Evolutionary conservation across 2,113 vertebrate species (phyloP).

Genomic region (Rhinolophus sinicus): DNA sequence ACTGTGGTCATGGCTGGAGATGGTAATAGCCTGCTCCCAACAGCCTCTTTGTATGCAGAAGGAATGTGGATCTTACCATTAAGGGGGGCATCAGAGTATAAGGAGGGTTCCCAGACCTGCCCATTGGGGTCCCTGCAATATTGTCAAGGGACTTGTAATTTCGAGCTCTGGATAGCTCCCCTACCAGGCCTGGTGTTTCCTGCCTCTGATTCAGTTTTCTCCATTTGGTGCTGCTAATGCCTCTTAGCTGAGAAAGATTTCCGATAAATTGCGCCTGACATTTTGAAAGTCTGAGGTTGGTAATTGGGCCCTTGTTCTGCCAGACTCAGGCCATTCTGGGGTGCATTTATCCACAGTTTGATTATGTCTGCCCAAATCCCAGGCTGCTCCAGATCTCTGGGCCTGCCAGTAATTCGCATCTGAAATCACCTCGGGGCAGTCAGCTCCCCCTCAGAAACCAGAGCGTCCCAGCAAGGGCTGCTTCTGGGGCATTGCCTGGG

Average conservation of each 20-base stretch:
- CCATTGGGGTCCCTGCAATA: neutral
- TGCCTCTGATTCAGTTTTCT: neutral
- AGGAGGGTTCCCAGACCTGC: neutral
- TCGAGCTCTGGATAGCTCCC: rapidly evolving
- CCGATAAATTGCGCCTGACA: slow-evolving; percentile 54
- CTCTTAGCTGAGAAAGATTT: slow-evolving; percentile 48
- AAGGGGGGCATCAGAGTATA: rapidly evolving
- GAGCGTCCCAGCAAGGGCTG: neutral
- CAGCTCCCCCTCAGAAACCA: neutral
- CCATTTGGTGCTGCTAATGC: slow-evolving; percentile 9
- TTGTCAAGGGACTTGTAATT: neutral
- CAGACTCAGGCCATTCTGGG: slow-evolving; percentile 13
- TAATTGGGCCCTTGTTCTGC: slow-evolving; percentile 57
- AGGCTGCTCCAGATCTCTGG: neutral
- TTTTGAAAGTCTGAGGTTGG: slow-evolving; percentile 63
- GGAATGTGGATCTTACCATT: neutral
- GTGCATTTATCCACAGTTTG: slow-evolving; percentile 43
- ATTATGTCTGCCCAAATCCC: slow-evolving; percentile 46
- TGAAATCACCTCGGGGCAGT: neutral
- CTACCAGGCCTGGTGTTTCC: neutral
- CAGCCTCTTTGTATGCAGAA: neutral
- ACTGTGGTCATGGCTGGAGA: neutral
- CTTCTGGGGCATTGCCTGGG: neutral
- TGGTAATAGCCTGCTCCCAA: neutral
- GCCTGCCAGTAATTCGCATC: neutral